Evolutionary conservation across 2,888 invertebrate species (phyloP), one percentile per base, ranked within the genome.

Genomic region (Lysandra coridon): DNA sequence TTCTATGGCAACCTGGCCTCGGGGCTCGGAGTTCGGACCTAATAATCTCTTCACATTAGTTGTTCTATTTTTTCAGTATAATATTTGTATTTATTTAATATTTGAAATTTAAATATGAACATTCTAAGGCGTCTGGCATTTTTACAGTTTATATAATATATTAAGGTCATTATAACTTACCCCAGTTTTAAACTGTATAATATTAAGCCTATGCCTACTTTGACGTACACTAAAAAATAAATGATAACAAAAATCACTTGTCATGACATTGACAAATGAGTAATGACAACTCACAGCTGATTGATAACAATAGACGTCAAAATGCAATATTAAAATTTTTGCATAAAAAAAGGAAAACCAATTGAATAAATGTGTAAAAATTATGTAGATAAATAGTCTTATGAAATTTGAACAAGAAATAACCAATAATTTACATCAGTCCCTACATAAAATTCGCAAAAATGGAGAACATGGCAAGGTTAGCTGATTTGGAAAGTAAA

Each of bases 391-490:
- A 69, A 44, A 78, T 78, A 78, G n/a, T 53, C 23, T 7, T 44
- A 53, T 73, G 1, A 64, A 64, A 64, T 23, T 30, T 64, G 12
- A 64, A 10, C 30, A 10, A 23, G 10, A 64, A 64, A 1, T 7
- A 30, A 64, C 10, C 64, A 30, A 64, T 12, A 7, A 23, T 64
- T 12, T 30, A 64, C 64, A 64, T 12, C 30, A 0, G 64, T 64
- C 64, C 12, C 4, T 64, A 64, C 30, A 64, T 10, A 78, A 77
- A 30, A 53, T n/a, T 60, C 33, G 6, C 14, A 83, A 84, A 83
- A 87, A 94, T 94, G 94, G 94, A 94, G 82, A 92, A 92, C 82
- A 91, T 90, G 88, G 94, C 94, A 69, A 90, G 94, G 79, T 87
- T 94, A 78, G 94, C 94, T 81, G 83, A 92, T 62, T 87, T 94